Evolutionary conservation across 2,113 vertebrate species (phyloP).

Genomic region (Sapajus apella): DNA sequence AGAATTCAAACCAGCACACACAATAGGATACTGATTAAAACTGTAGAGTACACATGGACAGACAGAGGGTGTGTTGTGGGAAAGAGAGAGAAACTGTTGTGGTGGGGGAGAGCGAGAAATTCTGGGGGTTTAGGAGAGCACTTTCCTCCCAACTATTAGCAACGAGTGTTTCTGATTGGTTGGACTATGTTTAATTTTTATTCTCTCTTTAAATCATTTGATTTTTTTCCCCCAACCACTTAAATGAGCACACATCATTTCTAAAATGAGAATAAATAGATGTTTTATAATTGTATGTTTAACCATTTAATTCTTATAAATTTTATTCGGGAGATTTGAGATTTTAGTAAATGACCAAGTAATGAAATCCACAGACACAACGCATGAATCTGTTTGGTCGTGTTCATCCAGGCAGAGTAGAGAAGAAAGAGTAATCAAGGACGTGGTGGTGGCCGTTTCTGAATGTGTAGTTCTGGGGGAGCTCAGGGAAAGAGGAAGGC

Average conservation of each 20-base stretch:
- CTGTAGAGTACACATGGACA: neutral
- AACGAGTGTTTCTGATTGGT: neutral
- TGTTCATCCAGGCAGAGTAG: neutral
- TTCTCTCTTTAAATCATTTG: neutral
- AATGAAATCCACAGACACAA: neutral
- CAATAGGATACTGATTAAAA: neutral
- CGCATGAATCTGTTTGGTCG: neutral
- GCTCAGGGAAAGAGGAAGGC: too few relatives aligned
- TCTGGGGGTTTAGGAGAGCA: too few relatives aligned
- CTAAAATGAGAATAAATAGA: constrained; percentile 44
- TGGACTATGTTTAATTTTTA: neutral
- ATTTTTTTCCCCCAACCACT: neutral
- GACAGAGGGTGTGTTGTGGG: too few relatives aligned
- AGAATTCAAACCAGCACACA: neutral
- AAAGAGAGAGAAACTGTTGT: neutral
- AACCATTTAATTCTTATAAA: neutral
- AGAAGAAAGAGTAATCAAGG: neutral
- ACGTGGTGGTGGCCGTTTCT: neutral
- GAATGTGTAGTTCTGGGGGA: neutral
- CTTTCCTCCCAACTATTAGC: neutral
- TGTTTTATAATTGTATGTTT: neutral
- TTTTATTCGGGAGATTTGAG: neutral
- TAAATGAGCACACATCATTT: neutral
- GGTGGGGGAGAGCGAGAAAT: neutral
- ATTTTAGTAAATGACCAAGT: neutral